Base-by-base conservation (phyloP, 2,888 invertebrate genomes). In the Timema podura region DNA sequence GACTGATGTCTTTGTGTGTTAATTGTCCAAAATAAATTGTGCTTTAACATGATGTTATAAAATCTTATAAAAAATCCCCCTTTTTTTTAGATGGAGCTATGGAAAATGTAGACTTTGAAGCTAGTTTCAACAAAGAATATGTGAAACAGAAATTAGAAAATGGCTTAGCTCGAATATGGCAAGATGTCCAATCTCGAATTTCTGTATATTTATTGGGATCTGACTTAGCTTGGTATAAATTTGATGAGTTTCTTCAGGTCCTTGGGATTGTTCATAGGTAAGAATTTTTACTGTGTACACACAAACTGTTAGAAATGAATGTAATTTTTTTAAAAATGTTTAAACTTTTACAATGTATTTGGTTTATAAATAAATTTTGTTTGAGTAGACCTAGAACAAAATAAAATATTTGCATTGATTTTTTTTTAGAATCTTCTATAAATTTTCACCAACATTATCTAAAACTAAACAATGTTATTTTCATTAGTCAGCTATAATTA, bases 241-340 rank as follows among this genome's bases (percentile, higher is more conserved):
- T 96, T 78, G 97, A 98, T 77, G 95, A 96, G 79, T 96, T 97
- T 77, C 92, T 97, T 68, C 91, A 94, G 79, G 92, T 96, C 73
- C 81, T 98, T 46, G 92, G 93, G 13, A 88, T 96, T 48, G 87
- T 96, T 74, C 92, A 96, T 79, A 90, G 93, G 84, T 86, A 78
- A 72, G 68, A 6, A 30, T 44, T 61, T 6, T 44, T 7, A 15
- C 15, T 15, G n/a, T 51, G 54, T n/a, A 15, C 13, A 51, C 54
- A 51, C 54, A n/a, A n/a, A 51, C 13, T 15, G 15, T 15, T 51
- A 51, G 15, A 3, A 30, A 30, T 30, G 30, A 30, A 30, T 30
- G 30, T 30, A 30, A 30, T 30, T 30, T 30, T 1, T 30, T 30
- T 30, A 2, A 2, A 30, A 30, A 30, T 30, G 30, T 30, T 30